Evolutionary conservation across 2,113 vertebrate species (phyloP), one percentile per base, ranked within the genome.

Genomic region (Phalacrocorax brasilianus): DNA sequence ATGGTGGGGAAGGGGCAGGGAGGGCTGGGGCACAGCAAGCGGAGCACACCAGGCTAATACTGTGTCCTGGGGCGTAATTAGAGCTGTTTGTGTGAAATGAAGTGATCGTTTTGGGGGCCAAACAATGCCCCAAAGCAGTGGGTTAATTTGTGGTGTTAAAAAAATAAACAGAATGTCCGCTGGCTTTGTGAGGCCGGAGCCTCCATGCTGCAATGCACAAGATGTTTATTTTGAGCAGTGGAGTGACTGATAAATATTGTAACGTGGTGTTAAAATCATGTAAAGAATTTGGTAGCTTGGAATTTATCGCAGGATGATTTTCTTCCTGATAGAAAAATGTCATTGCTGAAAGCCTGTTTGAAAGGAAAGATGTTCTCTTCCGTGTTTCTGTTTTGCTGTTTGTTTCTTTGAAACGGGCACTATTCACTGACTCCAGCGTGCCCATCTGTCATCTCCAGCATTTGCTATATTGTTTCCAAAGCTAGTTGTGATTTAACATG

Each of bases 391-490:
- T 70, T 91, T 44, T 91, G 77, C 63, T 80, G 58, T 88, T 89
- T 65, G 72, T 91, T 45, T 47, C 94, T 85, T 89, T 96, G 94
- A 86, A 91, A 63, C 16, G 58, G 91, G 91, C 87, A 59, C 95
- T 89, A 5, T 83, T 94, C 92, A n/a, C 91, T 21, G 91, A 76
- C 97, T 96, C 92, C 94, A 63, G 91, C 21, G 32, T 78, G 96
- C 97, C 97, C 96, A 96, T 96, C 96, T 96, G 97, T 81, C 88
- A 93, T 12, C 91, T 12, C 85, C 89, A 71, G 94, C 90, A 5
- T 23, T 92, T 58, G 97, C 91, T 95, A 59, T 88, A 58, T 95
- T 96, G 95, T 85, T 96, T 95, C 97, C 98, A 96, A 67, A 96
- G 97, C 91, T 83, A 35, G 89, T 62, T 79, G 93, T 96, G 96